These are phyloP conservation scores for Artibeus lituratus DNA, from an alignment of 2,797 vertebrate species.

Conservation along the genomic window DNA sequence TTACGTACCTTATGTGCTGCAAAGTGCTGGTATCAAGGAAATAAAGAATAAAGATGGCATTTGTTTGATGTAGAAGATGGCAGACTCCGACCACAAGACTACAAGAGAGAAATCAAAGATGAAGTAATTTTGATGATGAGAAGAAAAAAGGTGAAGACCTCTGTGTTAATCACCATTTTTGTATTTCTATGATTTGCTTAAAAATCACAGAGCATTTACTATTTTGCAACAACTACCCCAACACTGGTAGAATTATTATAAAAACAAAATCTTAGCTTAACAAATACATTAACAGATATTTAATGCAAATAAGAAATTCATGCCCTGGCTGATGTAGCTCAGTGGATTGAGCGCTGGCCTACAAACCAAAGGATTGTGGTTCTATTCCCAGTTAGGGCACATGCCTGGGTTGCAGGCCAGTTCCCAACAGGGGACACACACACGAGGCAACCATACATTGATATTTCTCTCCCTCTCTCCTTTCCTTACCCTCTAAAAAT, in stretches of 20 bases:
- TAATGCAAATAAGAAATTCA: constrained; percentile 6
- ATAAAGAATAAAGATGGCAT: not conserved
- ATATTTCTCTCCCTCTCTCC: too few species aligned
- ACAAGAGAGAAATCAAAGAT: not conserved
- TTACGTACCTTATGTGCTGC: not conserved
- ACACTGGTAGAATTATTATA: not conserved
- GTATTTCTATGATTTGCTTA: not conserved
- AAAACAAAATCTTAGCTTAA: not conserved
- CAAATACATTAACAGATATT: not conserved
- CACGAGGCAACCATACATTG: too few species aligned
- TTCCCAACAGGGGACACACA: too few species aligned
- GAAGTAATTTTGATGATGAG: not conserved
- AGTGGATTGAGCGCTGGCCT: too few species aligned
- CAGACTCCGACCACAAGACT: not conserved
- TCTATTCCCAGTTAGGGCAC: too few species aligned
- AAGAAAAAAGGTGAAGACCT: not conserved
- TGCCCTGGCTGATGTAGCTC: too few species aligned
- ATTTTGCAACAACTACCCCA: not conserved
- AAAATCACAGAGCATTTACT: not conserved
- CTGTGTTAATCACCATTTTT: not conserved
- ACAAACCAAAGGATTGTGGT: too few species aligned
- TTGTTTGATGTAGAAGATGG: not conserved
- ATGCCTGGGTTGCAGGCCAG: too few species aligned
- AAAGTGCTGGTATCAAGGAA: not conserved
- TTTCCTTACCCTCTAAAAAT: too few species aligned